Evolutionary conservation across 35 echinoderm and acorn worm genomes (phyloP), one percentile per base, ranked within the genome.

Genomic region (Nesometra sesokonis): DNA sequence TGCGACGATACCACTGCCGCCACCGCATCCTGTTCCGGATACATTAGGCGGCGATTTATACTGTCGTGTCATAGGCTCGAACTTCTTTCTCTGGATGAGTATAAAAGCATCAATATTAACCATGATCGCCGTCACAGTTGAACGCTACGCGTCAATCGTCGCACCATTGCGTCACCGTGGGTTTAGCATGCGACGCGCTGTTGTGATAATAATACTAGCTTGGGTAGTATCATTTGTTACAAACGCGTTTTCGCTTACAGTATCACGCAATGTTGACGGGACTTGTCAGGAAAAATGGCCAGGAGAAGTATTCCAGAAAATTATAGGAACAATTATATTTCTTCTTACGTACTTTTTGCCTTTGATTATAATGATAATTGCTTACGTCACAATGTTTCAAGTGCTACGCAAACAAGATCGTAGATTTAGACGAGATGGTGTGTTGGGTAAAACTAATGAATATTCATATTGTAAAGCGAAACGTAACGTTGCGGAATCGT

Each of bases 61-160:
- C 82, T 99, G 96, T 79, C 80, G 96, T 11, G 40, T 94, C 27
- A 86, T 99, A 27, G 78, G 94, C 17, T 99, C 96, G 23, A 99
- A 99, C 52, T 99, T 89, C 46, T 93, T 93, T 21, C 90, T 94
- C 11, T 99, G 96, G 96, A 91, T 89, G 30, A 90, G 84, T 80
- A 94, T 99, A 78, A 84, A 86, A 30, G 92, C 96, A 0, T 99
- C 96, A 0, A 91, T 99, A 0, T 85, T 99, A 29, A 94, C 85
- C 43, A 36, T 99, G 35, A 92, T 93, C 17, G 91, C 87, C 31
- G 93, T 99, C 3, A 99, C 96, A 35, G 57, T 99, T 19, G 96
- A 99, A 67, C 90, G 96, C 0, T 99, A 99, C 33, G 84, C 90
- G 40, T 89, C 87, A 27, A 99, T 99, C 47, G 90, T 94, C 29